Base-by-base conservation (phyloP, 2,113 vertebrate species). In the Plotosus lineatus region DNA sequence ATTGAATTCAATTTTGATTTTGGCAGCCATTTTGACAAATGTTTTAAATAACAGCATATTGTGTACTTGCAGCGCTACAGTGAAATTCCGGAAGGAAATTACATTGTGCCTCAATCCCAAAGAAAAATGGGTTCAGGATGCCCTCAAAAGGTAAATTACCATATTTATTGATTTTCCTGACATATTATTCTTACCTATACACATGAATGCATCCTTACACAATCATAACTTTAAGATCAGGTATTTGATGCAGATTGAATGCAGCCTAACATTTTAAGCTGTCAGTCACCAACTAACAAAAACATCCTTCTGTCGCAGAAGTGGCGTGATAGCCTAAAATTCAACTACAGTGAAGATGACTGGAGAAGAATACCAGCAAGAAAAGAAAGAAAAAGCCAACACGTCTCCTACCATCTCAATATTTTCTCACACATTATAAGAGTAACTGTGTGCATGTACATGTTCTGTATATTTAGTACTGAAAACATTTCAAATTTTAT, bases 21-120 rank as follows among this genome's bases (percentile, higher is more conserved):
- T 61, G 8, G 8, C 31, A n/a, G 56, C 10, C 31, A 36, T 5
- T 21, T 36, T 63, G 10, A 66, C 3, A 21, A 50, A 26, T 53
- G 7, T 55, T 53, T 28, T 8, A 4, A 42, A 28, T 11, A 51
- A 33, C 31, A n/a, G 0, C 11, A 17, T 31, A 14, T 60, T 4
- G 61, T 60, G 46, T 74, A 48, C 53, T 46, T 28, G 77, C 69
- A 84, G 79, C 11, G 79, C 33, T 36, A 75, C 42, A 7, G 3
- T 82, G n/a, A 84, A 51, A 51, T 21, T 79, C 26, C 9, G 23
- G 33, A 58, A 48, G 26, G 9, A 36, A 26, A 4, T 15, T 3
- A n/a, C n/a, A 26, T 23, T 42, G 28, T 85, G 84, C 56, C 63
- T 85, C 28, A 72, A 80, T 42, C 84, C 81, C 0, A 17, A 40